Percentiles rank a stretch among this genome's conserved stretches.
Evolutionary conservation across 2,113 vertebrate genomes (phyloP).

Genomic region (Euleptes europaea): DNA sequence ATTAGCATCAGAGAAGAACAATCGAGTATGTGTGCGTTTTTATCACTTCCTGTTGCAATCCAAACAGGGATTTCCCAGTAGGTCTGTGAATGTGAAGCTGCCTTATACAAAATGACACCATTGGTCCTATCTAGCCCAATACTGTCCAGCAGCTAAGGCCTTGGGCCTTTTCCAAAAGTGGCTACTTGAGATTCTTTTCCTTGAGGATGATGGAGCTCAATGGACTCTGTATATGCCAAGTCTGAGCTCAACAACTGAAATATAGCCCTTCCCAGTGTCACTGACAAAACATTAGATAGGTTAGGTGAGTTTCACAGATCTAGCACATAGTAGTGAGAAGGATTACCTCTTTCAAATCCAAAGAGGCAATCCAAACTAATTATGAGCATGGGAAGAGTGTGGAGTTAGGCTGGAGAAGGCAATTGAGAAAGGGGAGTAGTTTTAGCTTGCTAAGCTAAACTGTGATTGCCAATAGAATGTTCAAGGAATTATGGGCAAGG

Average conservation of each 20-base stretch:
- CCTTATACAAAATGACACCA: not conserved
- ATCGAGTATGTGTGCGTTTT: conserved; percentile 83
- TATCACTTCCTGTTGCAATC: not conserved
- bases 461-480: not conserved
- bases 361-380: not conserved
- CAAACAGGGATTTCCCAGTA: not conserved
- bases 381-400: not conserved
- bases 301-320: not conserved
- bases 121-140: not conserved
- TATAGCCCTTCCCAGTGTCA: not conserved
- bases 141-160: not conserved
- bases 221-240: not conserved
- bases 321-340: not conserved
- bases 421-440: not conserved
- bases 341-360: not conserved
- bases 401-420: not conserved
- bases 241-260: not conserved
- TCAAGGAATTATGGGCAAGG: too few species aligned
- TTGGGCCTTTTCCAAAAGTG: not conserved
- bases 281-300: not conserved
- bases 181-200: not conserved
- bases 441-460: not conserved
- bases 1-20: conserved; percentile 88
- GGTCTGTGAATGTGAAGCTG: not conserved
- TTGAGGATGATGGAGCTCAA: not conserved